Base-by-base conservation (phyloP, 2,888 invertebrate genomes). In the Lagria hirta region DNA sequence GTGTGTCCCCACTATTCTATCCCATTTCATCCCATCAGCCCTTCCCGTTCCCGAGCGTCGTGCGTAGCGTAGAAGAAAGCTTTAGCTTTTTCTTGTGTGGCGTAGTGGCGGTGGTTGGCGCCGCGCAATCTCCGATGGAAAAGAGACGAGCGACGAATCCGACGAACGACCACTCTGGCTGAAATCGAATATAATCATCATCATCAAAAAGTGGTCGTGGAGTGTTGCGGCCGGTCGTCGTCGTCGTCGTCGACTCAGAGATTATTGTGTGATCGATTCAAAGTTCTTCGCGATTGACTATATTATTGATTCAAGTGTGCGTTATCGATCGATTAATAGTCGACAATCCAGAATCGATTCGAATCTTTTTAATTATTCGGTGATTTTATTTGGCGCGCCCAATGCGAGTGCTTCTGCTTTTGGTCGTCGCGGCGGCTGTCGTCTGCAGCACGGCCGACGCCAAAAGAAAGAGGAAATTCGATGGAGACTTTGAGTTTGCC, bases 401-500 rank as follows among this genome's bases (percentile, higher is more conserved):
- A 30, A 74, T 74, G 75, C 69, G 69, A 63, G 63, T 73, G 58
- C 62, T 72, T 62, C 72, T 75, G 67, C 64, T 74, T 61, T 58
- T 75, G 55, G 61, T 75, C 48, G 62, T 71, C 54, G 60, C 74
- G 56, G 62, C 72, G 53, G 67, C 69, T 49, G 57, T 72, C 45
- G 55, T 72, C 44, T 67, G 66, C 46, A 60, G 61, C 40, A 57
- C 70, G 49, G 66, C 65, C 54, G 74, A 75, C 48, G 76, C 74
- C 33, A 76, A 76, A 60, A 78, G 82, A 70, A 83, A 83, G 74
- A 77, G 82, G 69, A 85, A 84, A 73, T 84, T 83, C 68, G 84
- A 85, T 66, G 84, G 84, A 47, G 86, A 86, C 70, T 86, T 85
- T 68, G 86, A 85, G 69, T 86, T 85, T 69, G 84, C 84, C 64